Evolutionary conservation across 2,888 invertebrate genomes (phyloP), one percentile per base, ranked within the genome.

Genomic region (Pogonocherus hispidulus): DNA sequence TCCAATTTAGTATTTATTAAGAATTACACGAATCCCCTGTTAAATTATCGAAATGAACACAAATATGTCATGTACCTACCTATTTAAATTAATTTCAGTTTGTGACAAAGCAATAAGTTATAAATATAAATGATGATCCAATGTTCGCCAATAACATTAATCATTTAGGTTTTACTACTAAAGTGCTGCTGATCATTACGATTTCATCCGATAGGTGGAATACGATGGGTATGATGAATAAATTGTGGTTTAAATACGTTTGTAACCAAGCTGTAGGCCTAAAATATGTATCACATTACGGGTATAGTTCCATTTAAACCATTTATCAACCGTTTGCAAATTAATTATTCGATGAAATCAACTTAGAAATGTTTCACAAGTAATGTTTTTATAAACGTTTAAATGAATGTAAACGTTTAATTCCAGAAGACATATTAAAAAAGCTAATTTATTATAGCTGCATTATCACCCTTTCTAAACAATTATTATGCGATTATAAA

Each of bases 31-130:
- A 32, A 37, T 55, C 20, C 11, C 9, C n/a, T 14, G 41, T 57
- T 57, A 22, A 57, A 57, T 57, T 22, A 46, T 57, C 44, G 57
- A 57, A 27, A 35, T 46, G 44, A 46, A 57, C 57, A 46, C 57
- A 57, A 57, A 57, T 57, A 27, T 41, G 23, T 14, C 44, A 46
- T 46, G 44, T 46, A 41, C 41, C 41, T 46, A 41, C 41, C 41
- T 41, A 44, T 57, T 57, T 57, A 57, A 46, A 57, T 57, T 57
- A 57, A 57, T 57, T 41, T 57, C 57, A 46, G 44, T 57, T 57
- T 44, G 41, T 56, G 57, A 57, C 57, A 57, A 44, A 57, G 57
- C 44, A 27, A 22, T 57, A 57, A 57, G 57, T 57, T 41, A 55
- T 55, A 57, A 57, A 57, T 56, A 57, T 57, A 57, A 44, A 57